Evolutionary conservation across 1,140 invertebrate species (phyloP).

Genomic region (Drosophila punjabiensis): DNA sequence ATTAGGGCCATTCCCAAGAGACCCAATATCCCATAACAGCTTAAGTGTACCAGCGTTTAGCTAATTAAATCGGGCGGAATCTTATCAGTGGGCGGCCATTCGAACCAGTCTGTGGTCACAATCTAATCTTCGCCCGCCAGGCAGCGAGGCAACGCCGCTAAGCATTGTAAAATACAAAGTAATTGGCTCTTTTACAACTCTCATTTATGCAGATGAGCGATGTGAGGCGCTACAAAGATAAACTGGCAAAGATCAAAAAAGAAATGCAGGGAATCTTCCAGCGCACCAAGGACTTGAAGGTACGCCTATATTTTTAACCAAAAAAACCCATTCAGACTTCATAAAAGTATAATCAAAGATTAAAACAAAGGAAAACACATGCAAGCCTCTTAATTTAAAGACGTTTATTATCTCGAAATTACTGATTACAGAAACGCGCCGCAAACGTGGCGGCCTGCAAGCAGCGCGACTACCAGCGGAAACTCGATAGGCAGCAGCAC

Average conservation of each 20-base stretch:
- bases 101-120: not conserved
- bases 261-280: conserved; percentile 83
- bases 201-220: conserved; percentile 66
- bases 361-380: conserved; percentile 24
- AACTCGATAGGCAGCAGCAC: conserved; percentile 78
- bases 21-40: conserved; percentile 1
- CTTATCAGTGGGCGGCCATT: conserved; percentile 23
- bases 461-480: conserved; percentile 78
- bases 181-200: conserved; percentile 15
- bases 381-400: conserved; percentile 33
- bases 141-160: conserved; percentile 16
- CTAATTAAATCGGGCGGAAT: conserved; percentile 24
- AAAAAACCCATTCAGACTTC: conserved; percentile 44
- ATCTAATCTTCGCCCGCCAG: conserved; percentile 39
- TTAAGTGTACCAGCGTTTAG: conserved; percentile 1
- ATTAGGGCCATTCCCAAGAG: conserved; percentile 32
- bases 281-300: conserved; percentile 80
- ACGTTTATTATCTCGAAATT: conserved; percentile 50
- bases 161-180: conserved; percentile 20
- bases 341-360: conserved; percentile 24
- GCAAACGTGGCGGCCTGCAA: conserved; percentile 73
- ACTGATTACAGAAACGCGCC: conserved; percentile 80
- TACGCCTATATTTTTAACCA: conserved; percentile 33
- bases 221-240: conserved; percentile 77
- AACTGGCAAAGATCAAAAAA: conserved; percentile 76